Conservation (phyloP, 2,797 vertebrate genomes). For the Catamblyrhynchus diadema region DNA sequence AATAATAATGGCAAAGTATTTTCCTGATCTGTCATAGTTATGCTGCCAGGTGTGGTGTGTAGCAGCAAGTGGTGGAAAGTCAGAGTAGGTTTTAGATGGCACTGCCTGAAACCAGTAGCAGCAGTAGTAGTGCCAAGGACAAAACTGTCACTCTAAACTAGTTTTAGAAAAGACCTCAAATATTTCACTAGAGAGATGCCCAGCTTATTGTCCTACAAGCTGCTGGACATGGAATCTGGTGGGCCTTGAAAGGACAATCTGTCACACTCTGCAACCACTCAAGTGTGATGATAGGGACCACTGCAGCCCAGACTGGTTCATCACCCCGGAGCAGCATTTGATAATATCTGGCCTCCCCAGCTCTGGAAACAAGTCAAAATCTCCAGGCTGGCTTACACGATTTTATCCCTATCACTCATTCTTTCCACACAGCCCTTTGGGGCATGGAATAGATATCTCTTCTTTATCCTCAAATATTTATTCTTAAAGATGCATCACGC, state of each 20-base stretch:
- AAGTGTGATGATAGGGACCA: not conserved
- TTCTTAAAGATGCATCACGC: fast-evolving
- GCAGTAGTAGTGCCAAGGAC: not conserved
- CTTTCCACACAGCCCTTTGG: not conserved
- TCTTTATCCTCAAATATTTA: not conserved
- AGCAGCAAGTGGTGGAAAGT: not conserved
- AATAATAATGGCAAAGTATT: not conserved
- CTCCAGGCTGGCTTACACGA: not conserved
- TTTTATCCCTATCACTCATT: not conserved
- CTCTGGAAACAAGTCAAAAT: not conserved
- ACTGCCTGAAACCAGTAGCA: not conserved
- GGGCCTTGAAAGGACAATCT: not conserved
- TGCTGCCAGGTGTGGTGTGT: not conserved
- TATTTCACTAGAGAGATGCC: not conserved
- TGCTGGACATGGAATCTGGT: not conserved
- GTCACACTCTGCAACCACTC: not conserved
- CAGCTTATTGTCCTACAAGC: not conserved
- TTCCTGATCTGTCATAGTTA: not conserved
- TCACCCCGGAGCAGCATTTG: not conserved
- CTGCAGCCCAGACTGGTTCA: not conserved
- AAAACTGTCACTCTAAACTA: not conserved
- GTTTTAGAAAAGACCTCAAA: not conserved
- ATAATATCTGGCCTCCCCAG: not conserved
- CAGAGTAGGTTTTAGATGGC: not conserved
- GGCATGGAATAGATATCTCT: not conserved